These are phyloP conservation scores for Xiphophorus couchianus DNA, from an alignment of 2,113 vertebrate species.

Conservation along the genomic window DNA sequence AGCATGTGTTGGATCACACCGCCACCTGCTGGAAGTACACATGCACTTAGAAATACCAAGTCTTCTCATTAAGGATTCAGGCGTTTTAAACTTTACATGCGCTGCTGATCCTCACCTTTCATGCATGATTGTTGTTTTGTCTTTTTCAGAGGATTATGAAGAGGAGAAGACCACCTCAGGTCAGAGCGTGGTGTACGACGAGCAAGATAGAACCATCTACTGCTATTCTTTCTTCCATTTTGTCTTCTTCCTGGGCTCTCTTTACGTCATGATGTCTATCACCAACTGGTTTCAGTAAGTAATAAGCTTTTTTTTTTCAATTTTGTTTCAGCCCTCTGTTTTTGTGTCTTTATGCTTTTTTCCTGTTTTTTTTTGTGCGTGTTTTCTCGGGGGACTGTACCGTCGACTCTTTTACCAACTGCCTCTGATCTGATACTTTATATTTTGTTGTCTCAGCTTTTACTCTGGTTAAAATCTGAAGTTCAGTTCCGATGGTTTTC, in stretches of 20 bases:
- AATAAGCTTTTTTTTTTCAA: neutral
- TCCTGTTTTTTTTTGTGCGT: too few species aligned
- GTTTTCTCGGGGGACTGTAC: too few species aligned
- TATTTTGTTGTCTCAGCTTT: too few species aligned
- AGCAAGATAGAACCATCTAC: constrained; percentile 88
- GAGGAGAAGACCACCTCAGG: constrained; percentile 78
- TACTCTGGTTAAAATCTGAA: too few species aligned
- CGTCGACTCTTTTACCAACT: too few species aligned
- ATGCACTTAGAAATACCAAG: neutral
- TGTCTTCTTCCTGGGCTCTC: constrained; percentile 93
- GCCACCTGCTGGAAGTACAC: constrained; percentile 65
- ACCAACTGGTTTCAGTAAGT: constrained; percentile 99
- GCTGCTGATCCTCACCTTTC: neutral
- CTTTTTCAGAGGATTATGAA: constrained; percentile 78
- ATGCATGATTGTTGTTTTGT: constrained; percentile 10
- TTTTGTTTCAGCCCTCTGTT: too few species aligned
- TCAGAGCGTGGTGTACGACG: constrained; percentile 89
- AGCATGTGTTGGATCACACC: constrained; percentile 30
- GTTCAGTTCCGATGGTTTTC: too few species aligned
- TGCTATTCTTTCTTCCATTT: constrained; percentile 95
- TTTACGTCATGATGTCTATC: constrained; percentile 98
- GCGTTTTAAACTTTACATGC: neutral
- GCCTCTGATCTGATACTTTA: too few species aligned
- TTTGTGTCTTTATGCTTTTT: too few species aligned
- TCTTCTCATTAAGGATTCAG: too few species aligned